A percentile compares a stretch with the other conserved stretches of the same genome.
phyloP scores from a whole-genome alignment of 1,140 invertebrate genomes.

The Drosophila eugracilis region DNA sequence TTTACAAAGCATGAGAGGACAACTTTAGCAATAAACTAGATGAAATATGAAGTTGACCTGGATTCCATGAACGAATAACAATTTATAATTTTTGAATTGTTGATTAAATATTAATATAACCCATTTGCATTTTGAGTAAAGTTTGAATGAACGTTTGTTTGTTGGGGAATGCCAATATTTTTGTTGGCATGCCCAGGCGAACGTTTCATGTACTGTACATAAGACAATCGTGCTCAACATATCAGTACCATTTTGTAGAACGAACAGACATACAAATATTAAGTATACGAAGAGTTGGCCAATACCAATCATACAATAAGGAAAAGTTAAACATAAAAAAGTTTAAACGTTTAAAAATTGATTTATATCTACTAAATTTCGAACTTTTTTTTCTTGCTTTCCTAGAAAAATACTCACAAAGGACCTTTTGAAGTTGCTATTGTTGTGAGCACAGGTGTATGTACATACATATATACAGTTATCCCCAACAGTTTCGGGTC shows the following conservation, averaged over 20 bases:
- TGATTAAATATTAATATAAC: constrained; percentile 4
- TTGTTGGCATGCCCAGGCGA: constrained; percentile 21
- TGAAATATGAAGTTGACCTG: background rate
- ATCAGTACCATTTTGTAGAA: too few relatives aligned
- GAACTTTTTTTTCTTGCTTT: background rate
- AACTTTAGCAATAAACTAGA: too few relatives aligned
- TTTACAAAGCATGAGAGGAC: too few relatives aligned
- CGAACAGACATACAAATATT: background rate
- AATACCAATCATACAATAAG: background rate
- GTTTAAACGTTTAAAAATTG: too few relatives aligned
- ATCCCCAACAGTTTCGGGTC: constrained; percentile 68
- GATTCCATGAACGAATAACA: background rate
- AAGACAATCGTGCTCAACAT: constrained; percentile 1
- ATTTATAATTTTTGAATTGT: background rate
- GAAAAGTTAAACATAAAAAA: too few relatives aligned
- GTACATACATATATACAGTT: constrained; percentile 25
- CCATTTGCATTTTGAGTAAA: background rate
- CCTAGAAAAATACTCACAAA: background rate
- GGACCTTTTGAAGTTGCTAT: background rate
- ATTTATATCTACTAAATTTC: background rate
- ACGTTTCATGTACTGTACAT: constrained; percentile 5
- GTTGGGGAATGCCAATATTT: constrained; percentile 17
- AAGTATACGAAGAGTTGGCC: background rate
- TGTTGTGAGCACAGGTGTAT: constrained; percentile 2
- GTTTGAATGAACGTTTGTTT: constrained; percentile 6